Conservation (phyloP, 2,888 invertebrate species). For the Dascillus cervinus region DNA sequence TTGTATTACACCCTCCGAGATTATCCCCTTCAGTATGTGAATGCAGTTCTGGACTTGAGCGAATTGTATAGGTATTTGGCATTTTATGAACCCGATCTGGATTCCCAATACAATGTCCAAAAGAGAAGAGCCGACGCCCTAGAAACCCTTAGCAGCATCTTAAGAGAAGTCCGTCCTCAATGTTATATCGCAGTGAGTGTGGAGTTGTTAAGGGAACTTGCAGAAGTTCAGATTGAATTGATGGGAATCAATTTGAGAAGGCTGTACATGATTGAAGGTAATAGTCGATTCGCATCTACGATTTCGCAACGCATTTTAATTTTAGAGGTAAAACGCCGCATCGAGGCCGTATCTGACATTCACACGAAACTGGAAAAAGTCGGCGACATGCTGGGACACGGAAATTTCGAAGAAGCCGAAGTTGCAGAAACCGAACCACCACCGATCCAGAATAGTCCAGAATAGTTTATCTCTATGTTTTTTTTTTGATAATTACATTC, state of each 20-base stretch:
- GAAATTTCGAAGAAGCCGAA: no score
- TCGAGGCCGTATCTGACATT: conserved; percentile 25
- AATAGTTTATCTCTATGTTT: no score
- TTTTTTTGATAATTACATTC: no score
- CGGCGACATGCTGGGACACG: no score
- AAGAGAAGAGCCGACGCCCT: conserved; percentile 52
- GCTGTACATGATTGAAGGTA: conserved; percentile 35
- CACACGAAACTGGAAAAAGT: conserved; percentile 24
- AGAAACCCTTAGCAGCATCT: conserved; percentile 49
- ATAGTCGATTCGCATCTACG: not conserved
- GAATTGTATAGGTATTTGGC: conserved; percentile 60
- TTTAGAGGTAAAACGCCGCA: conserved; percentile 17
- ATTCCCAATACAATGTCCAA: conserved; percentile 51
- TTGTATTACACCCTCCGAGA: conserved; percentile 52
- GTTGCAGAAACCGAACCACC: no score
- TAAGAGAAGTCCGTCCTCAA: conserved; percentile 50
- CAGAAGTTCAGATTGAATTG: conserved; percentile 55
- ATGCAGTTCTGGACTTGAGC: conserved; percentile 53
- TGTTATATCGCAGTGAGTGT: conserved; percentile 44
- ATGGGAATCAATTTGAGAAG: conserved; percentile 55
- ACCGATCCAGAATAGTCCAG: no score
- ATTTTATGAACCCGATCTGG: conserved; percentile 64
- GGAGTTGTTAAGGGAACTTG: conserved; percentile 46
- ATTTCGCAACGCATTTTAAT: not conserved
- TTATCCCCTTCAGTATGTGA: conserved; percentile 51